Base-by-base conservation (phyloP, 2,113 vertebrate genomes). In the Stercorarius parasiticus region DNA sequence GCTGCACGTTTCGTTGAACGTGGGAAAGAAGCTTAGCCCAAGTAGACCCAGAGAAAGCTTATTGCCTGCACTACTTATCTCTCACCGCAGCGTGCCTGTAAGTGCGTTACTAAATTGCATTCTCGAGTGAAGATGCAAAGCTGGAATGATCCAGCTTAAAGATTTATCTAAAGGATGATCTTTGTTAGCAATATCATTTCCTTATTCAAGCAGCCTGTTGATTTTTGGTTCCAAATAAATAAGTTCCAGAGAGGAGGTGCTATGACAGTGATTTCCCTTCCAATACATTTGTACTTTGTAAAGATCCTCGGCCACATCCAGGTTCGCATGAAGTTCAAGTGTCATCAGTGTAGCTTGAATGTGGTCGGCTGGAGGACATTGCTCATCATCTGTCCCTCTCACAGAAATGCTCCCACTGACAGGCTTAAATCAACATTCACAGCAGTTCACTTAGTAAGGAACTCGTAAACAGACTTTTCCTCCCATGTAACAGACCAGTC, bases 1-100 rank as follows among this genome's bases (percentile, higher is more conserved):
- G 43, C 72, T 43, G 38, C 38, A 49, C 0, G 0, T 49, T 84
- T 89, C 4, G 0, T 14, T 56, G n/a, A 62, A 73, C 2, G 2
- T 26, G 50, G 38, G 61, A 66, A 88, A 83, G 62, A 66, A 81
- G 8, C 9, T 80, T 52, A 50, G 15, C 74, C n/a, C 30, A 45
- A 50, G 36, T 4, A 88, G 42, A 78, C 26, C 36, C 17, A 52
- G n/a, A 62, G 19, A 86, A 30, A 0, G 2, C 13, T 70, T 66
- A 38, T 1, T 77, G 66, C 16, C 64, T 58, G 30, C 17, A 15
- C 3, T 56, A 43, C 47, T 59, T 91, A 69, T 30, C 77, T 93
- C 29, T 67, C 18, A 34, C 69, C 7, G 1, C 52, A 85, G 30
- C 19, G 21, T 40, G 47, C 23, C 17, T 1, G 4, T 56, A 78